These are phyloP conservation scores for Gambusia holbrooki DNA, from an alignment of 2,113 vertebrate species.

Conservation along the genomic window DNA sequence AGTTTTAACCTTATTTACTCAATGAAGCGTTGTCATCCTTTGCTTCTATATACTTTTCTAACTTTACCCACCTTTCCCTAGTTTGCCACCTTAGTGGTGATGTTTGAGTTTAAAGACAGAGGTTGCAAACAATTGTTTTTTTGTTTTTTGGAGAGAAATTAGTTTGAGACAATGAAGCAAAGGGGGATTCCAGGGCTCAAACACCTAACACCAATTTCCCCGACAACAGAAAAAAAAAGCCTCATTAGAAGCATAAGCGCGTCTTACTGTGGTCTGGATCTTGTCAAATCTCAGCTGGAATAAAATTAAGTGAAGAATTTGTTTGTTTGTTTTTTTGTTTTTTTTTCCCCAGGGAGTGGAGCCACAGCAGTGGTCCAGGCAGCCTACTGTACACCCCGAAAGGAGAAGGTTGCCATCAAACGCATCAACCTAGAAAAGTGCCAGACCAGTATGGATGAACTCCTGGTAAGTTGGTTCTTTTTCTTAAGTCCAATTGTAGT, in stretches of 20 bases:
- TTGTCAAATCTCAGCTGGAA: neutral
- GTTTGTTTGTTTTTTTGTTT: neutral
- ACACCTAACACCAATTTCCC: too few relatives aligned
- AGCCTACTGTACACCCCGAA: conserved; percentile 89
- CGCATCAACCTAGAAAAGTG: conserved; percentile 97
- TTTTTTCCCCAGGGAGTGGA: conserved; percentile 70
- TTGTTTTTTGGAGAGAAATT: too few relatives aligned
- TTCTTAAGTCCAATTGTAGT: neutral
- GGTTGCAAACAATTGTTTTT: too few relatives aligned
- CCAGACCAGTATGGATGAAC: conserved; percentile 97
- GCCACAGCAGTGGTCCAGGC: conserved; percentile 93
- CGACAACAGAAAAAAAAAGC: too few relatives aligned
- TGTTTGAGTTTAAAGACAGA: neutral
- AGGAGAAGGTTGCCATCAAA: conserved; percentile 96
- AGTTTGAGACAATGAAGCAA: too few relatives aligned
- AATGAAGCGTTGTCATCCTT: neutral
- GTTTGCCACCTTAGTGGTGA: neutral
- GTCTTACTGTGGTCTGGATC: too few relatives aligned
- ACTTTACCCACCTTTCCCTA: neutral
- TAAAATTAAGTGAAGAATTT: neutral
- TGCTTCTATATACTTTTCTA: neutral
- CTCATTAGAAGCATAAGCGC: too few relatives aligned
- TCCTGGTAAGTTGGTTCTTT: conserved; percentile 84
- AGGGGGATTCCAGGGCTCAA: too few relatives aligned
- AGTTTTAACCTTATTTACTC: neutral